Conservation (phyloP, 2,113 vertebrate genomes). For the Eleginops maclovinus region DNA sequence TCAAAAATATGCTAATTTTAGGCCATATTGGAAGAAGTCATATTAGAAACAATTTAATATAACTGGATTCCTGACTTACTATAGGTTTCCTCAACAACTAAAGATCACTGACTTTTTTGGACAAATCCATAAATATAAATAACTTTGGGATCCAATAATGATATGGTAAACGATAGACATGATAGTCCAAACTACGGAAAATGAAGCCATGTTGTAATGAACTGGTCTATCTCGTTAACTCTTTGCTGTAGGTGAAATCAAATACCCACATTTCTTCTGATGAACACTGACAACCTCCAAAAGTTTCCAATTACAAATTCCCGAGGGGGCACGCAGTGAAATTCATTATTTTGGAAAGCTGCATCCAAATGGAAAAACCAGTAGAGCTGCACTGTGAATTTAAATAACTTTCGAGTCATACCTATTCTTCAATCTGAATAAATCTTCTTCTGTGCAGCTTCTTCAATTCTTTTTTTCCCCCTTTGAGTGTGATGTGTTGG, state of each 20-base stretch:
- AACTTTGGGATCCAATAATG: too few species aligned
- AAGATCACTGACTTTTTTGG: too few species aligned
- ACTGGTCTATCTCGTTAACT: constrained; percentile 19
- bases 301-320: constrained; percentile 65
- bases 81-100: background rate
- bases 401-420: constrained; percentile 42
- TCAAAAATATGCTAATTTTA: too few species aligned
- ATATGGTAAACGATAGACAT: too few species aligned
- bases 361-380: constrained; percentile 35
- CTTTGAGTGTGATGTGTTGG: constrained; percentile 23
- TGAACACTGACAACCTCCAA: constrained; percentile 46
- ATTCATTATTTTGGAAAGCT: constrained; percentile 59
- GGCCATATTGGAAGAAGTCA: too few species aligned
- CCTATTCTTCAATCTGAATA: constrained; percentile 48
- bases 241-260: constrained; percentile 25
- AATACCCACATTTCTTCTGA: constrained; percentile 35
- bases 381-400: constrained; percentile 44
- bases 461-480: constrained; percentile 24
- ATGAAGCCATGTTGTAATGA: constrained; percentile 1
- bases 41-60: too few species aligned
- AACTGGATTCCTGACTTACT: background rate
- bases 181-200: background rate
- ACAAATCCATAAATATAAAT: too few species aligned
- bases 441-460: constrained; percentile 4
- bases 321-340: constrained; percentile 37